Evolutionary conservation across 2,797 vertebrate genomes (phyloP), one percentile per base, ranked within the genome.

Genomic region (Spondyliosoma cantharus): DNA sequence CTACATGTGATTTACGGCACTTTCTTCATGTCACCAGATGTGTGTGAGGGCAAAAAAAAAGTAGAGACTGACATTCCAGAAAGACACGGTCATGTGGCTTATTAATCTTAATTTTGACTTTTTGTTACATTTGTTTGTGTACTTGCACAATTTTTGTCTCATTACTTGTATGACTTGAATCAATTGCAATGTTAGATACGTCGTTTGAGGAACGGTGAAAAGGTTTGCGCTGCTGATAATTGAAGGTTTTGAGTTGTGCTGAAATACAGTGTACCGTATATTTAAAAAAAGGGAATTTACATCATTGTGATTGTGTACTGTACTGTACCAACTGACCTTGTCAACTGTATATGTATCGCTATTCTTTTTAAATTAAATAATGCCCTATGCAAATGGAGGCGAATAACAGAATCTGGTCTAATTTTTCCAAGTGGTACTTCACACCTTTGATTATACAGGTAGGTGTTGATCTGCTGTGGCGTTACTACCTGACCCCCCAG

Each of bases 331-430:
- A 92, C 86, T 90, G 90, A 93, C 81, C 77, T 62, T 87, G 91
- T 94, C 84, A 78, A 88, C 85, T 91, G 87, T 93, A 84, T 88
- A 85, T 92, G 89, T 93, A 86, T 88, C 76, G 25, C 77, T 83
- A 62, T 92, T 90, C 76, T 90, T 93, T 94, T 94, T 91, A 84
- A 92, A 95, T 90, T 90, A 95, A 95, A 95, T 82, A 60, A 86
- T 90, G 91, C 91, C 92, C 88, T 88, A 90, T 90, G 91, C 88
- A 92, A 91, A 87, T 86, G 65, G 74, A 74, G 69, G 85, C 82
- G 63, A 74, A 66, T 13, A 12, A 11, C 12, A 15, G 22, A 24
- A 37, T 29, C 3, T 57, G 32, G 37, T 65, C 25, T 54, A 1
- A 3, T 71, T 67, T 5, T 60, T 4, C 27, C 27, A 27, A 27